phyloP scores from a whole-genome alignment of 2,113 vertebrate species.

The Malurus alboscapulatus region DNA sequence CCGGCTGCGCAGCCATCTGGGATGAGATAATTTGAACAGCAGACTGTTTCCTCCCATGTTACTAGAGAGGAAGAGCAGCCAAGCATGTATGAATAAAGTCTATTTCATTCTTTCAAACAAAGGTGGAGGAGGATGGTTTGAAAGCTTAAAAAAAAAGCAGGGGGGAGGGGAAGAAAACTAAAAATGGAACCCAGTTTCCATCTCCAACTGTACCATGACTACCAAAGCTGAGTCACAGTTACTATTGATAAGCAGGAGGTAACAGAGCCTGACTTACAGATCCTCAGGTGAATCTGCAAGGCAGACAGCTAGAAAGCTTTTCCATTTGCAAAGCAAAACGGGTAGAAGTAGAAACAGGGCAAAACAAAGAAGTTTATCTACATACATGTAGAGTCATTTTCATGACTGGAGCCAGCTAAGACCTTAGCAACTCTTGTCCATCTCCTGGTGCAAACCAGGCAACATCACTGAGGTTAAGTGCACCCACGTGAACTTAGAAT shows the following conservation, averaged over 20 bases:
- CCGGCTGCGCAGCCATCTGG: constrained; percentile 65
- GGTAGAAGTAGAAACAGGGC: not conserved
- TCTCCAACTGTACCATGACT: constrained; percentile 38
- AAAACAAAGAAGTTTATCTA: not conserved
- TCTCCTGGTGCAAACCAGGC: not conserved
- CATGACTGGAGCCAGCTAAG: not conserved
- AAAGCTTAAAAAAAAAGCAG: not conserved
- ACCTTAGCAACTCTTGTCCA: not conserved
- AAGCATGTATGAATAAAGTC: constrained; percentile 70
- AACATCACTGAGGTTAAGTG: not conserved
- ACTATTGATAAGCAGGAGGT: constrained; percentile 19
- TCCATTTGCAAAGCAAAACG: not conserved
- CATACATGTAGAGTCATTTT: not conserved
- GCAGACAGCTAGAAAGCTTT: constrained; percentile 22
- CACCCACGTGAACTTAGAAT: accelerated
- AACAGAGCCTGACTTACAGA: constrained; percentile 19
- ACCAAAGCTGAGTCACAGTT: constrained; percentile 60
- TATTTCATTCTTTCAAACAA: constrained; percentile 68
- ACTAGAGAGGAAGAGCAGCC: constrained; percentile 69
- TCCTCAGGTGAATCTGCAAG: constrained; percentile 35
- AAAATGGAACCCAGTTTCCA: constrained; percentile 15
- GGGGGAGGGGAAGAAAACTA: not conserved
- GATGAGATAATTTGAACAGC: constrained; percentile 67
- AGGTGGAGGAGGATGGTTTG: constrained; percentile 56
- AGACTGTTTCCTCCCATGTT: constrained; percentile 67